Conservation (phyloP, 1,140 invertebrate genomes). For the Drosophila albomicans region DNA sequence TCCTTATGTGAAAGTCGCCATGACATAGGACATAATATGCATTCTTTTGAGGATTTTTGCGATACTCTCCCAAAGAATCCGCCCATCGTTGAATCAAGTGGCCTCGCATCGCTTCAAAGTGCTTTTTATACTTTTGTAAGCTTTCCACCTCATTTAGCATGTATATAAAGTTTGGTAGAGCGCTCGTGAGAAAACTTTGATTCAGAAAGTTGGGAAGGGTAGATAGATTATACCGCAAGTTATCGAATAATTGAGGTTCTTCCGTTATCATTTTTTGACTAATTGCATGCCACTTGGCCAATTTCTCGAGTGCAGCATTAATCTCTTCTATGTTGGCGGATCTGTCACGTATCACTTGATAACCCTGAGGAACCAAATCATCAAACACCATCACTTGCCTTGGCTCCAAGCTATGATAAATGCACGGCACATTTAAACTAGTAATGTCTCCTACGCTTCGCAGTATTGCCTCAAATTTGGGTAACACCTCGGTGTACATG, state of each 20-base stretch:
- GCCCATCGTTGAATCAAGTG: slow-evolving; percentile 30
- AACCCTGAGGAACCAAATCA: slow-evolving; percentile 49
- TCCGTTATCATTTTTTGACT: slow-evolving; percentile 41
- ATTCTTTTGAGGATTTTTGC: background rate
- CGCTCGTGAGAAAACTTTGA: slow-evolving; percentile 35
- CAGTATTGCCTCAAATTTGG: slow-evolving; percentile 47
- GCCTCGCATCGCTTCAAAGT: slow-evolving; percentile 15
- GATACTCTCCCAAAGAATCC: slow-evolving; percentile 27
- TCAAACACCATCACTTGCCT: slow-evolving; percentile 49
- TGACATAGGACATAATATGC: slow-evolving; percentile 50
- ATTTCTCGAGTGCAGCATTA: slow-evolving; percentile 16
- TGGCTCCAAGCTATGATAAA: slow-evolving; percentile 44
- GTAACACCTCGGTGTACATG: slow-evolving; percentile 50
- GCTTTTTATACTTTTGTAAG: slow-evolving; percentile 39
- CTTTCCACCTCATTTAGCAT: slow-evolving; percentile 34
- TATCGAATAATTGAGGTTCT: slow-evolving; percentile 25
- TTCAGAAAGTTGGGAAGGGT: slow-evolving; percentile 14
- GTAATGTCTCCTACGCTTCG: slow-evolving; percentile 28
- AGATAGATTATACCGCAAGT: slow-evolving; percentile 21
- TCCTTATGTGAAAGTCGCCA: slow-evolving; percentile 53
- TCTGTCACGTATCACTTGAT: slow-evolving; percentile 43
- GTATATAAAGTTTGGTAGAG: slow-evolving; percentile 43
- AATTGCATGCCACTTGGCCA: slow-evolving; percentile 57
- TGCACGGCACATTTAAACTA: slow-evolving; percentile 1
- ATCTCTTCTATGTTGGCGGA: slow-evolving; percentile 33